Conservation (phyloP, 1,140 invertebrate species). For the Reticulitermes speratus region DNA sequence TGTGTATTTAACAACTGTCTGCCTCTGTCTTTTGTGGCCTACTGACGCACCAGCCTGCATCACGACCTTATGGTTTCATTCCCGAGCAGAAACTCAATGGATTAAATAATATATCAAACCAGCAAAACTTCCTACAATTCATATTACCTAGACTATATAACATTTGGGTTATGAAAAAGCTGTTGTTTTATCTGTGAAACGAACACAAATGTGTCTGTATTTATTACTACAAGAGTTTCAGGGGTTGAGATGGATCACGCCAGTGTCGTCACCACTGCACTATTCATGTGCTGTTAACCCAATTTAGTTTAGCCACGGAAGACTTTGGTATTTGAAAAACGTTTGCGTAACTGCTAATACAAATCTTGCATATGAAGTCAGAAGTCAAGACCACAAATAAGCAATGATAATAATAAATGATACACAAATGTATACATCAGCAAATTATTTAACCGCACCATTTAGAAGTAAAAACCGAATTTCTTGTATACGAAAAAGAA, state of each 20-base stretch:
- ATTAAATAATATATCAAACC: constrained; percentile 8
- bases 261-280: not conserved
- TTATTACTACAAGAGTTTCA: not conserved
- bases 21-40: not conserved
- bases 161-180: not conserved
- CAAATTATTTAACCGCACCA: too few species aligned
- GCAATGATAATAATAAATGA: too few species aligned
- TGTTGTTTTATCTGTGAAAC: not conserved
- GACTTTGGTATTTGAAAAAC: too few species aligned
- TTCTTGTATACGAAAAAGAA: too few species aligned
- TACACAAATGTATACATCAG: too few species aligned
- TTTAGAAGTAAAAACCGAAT: too few species aligned
- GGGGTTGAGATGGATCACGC: not conserved
- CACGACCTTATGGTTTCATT: not conserved
- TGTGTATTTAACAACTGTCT: not conserved
- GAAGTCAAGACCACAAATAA: too few species aligned
- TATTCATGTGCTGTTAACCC: not conserved
- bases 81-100: not conserved
- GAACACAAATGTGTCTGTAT: not conserved
- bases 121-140: not conserved
- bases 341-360: too few species aligned
- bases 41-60: not conserved
- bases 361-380: too few species aligned
- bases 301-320: too few species aligned
- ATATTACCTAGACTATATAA: not conserved